These are phyloP conservation scores for Zaprionus kolodkinae DNA, from an alignment of 1,140 invertebrate genomes.

Conservation along the genomic window DNA sequence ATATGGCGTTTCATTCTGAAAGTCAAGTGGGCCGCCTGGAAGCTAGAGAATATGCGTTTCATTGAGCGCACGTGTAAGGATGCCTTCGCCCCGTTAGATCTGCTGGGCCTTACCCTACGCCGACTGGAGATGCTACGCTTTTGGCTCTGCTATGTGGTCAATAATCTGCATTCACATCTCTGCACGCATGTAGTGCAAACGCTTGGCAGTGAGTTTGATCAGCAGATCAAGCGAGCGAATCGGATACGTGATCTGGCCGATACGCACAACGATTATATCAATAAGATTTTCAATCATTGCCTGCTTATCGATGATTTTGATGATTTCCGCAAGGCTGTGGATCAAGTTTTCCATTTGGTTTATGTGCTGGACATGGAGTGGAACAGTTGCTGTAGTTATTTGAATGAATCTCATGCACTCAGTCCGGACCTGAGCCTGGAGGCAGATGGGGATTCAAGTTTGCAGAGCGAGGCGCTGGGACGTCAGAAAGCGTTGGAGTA, in stretches of 20 bases:
- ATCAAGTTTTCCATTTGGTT: conserved; percentile 66
- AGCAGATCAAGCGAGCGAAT: conserved; percentile 36
- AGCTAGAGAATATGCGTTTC: conserved; percentile 70
- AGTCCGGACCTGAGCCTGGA: conserved; percentile 30
- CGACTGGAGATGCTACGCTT: conserved; percentile 81
- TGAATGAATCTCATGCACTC: conserved; percentile 59
- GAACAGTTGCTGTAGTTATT: conserved; percentile 46
- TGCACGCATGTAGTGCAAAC: conserved; percentile 65
- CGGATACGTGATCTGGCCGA: conserved; percentile 59
- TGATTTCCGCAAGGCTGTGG: conserved; percentile 55
- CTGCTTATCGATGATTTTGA: conserved; percentile 53
- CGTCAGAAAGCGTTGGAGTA: conserved; percentile 40
- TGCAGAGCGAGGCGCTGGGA: neutral
- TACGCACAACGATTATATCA: conserved; percentile 61
- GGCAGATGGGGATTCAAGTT: neutral
- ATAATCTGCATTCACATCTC: conserved; percentile 71
- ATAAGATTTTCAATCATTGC: conserved; percentile 58
- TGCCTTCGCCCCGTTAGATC: conserved; percentile 57
- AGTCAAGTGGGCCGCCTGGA: conserved; percentile 78
- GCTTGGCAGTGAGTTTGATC: conserved; percentile 60
- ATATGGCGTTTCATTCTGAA: conserved; percentile 77
- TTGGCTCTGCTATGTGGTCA: conserved; percentile 73
- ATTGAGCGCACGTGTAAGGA: conserved; percentile 28
- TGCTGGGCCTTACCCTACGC: conserved; percentile 68
- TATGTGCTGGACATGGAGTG: conserved; percentile 68